These are phyloP conservation scores for Holothuria scabra DNA, from an alignment of 53 echinoderm and acorn worm genomes.

Conservation along the genomic window DNA sequence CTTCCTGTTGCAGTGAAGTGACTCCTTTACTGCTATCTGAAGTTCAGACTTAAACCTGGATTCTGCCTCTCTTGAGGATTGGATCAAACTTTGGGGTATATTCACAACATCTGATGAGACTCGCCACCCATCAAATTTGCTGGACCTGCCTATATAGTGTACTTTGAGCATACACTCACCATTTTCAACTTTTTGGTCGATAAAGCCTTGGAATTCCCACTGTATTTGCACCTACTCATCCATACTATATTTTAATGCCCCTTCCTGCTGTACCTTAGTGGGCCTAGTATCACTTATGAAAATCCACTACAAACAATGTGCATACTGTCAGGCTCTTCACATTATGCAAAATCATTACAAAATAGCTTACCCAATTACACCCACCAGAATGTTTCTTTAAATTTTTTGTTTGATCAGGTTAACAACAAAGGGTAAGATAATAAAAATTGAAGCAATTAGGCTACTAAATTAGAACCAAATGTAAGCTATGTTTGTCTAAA, in stretches of 20 bases:
- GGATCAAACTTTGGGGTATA: background rate
- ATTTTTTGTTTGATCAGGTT: too few relatives aligned
- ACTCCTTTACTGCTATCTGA: slow-evolving; percentile 26
- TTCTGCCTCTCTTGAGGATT: background rate
- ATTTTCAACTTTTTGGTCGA: slow-evolving; percentile 12
- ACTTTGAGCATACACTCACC: slow-evolving; percentile 14
- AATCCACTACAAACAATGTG: too few relatives aligned
- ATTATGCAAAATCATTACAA: background rate
- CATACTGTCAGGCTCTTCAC: background rate
- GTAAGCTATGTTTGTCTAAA: too few relatives aligned
- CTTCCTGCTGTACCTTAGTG: background rate
- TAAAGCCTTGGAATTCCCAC: too few relatives aligned
- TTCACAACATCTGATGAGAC: slow-evolving; percentile 22
- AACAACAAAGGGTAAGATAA: too few relatives aligned
- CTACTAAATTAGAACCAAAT: too few relatives aligned
- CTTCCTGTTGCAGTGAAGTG: slow-evolving; percentile 31
- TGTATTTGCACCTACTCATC: too few relatives aligned
- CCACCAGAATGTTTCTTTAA: too few relatives aligned
- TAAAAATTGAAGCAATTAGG: too few relatives aligned
- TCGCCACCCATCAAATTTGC: slow-evolving; percentile 31
- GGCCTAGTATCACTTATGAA: too few relatives aligned
- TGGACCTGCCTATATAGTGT: slow-evolving; percentile 18
- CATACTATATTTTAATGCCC: too few relatives aligned
- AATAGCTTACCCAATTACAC: too few relatives aligned
- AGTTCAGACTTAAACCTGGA: slow-evolving; percentile 39